A percentile compares a stretch with the other conserved stretches of the same genome.
Conservation (phyloP, 2,797 vertebrate genomes). For the Rhynchonycteris naso region DNA sequence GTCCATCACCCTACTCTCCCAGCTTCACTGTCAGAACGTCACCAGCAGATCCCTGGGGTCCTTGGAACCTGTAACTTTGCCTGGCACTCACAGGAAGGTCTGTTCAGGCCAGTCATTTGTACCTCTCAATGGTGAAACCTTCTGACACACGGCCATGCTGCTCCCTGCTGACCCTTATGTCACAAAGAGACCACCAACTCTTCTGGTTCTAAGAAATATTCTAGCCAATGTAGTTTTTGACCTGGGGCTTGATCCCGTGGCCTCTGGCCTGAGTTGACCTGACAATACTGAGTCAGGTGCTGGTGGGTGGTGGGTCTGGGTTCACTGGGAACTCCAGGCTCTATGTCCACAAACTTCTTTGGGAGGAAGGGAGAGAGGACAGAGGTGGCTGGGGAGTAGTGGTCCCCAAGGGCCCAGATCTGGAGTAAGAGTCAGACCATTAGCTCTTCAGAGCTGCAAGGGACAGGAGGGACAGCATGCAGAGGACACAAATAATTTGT, state of each 20-base stretch:
- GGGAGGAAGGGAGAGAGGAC: background rate
- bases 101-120: accelerated
- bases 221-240: background rate
- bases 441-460: background rate
- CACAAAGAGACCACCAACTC: background rate
- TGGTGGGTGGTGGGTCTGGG: background rate
- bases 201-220: background rate
- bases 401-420: no score
- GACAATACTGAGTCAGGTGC: background rate
- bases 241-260: background rate
- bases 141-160: background rate
- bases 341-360: background rate
- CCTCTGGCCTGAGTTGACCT: background rate
- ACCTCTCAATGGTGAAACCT: background rate
- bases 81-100: background rate
- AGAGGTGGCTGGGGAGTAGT: background rate
- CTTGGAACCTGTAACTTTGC: background rate
- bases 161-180: background rate
- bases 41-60: accelerated
- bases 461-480: background rate
- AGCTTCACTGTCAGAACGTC: background rate
- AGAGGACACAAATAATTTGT: background rate
- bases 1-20: background rate
- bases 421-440: background rate
- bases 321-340: background rate